Conservation (phyloP, 1,140 invertebrate species). For the Akabosia matsudoensis region DNA sequence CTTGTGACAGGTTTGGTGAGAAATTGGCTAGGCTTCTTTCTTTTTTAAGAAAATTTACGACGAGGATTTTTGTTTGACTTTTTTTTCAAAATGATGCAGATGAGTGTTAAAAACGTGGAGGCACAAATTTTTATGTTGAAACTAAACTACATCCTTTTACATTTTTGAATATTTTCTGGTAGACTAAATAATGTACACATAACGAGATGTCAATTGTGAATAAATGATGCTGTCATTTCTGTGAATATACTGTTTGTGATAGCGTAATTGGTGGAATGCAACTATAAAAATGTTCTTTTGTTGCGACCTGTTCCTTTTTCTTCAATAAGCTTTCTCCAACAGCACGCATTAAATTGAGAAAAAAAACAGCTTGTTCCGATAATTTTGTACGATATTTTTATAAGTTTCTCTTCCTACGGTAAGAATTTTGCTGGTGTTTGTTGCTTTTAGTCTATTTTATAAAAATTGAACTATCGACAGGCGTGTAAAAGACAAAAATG, state of each 20-base stretch:
- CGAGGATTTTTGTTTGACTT: background rate
- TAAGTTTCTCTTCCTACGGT: background rate
- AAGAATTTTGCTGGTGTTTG: too few species aligned
- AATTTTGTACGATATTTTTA: background rate
- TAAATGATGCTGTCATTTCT: background rate
- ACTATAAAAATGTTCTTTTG: background rate
- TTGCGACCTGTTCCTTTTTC: background rate
- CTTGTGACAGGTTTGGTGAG: conserved; percentile 5
- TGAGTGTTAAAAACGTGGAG: background rate
- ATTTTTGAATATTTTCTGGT: background rate
- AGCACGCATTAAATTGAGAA: background rate
- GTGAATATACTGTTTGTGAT: background rate
- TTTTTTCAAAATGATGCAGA: background rate
- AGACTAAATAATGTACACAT: background rate
- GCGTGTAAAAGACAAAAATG: too few species aligned
- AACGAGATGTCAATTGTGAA: background rate
- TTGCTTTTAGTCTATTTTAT: too few species aligned
- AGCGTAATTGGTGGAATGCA: background rate
- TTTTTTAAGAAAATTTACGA: background rate
- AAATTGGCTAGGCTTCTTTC: background rate
- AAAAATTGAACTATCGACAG: too few species aligned
- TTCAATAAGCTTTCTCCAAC: background rate
- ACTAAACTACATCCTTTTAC: background rate
- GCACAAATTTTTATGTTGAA: too few species aligned
- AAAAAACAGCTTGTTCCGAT: background rate